phyloP scores from a whole-genome alignment of 2,888 invertebrate genomes.

The Drosophila nr. perissopoda region DNA sequence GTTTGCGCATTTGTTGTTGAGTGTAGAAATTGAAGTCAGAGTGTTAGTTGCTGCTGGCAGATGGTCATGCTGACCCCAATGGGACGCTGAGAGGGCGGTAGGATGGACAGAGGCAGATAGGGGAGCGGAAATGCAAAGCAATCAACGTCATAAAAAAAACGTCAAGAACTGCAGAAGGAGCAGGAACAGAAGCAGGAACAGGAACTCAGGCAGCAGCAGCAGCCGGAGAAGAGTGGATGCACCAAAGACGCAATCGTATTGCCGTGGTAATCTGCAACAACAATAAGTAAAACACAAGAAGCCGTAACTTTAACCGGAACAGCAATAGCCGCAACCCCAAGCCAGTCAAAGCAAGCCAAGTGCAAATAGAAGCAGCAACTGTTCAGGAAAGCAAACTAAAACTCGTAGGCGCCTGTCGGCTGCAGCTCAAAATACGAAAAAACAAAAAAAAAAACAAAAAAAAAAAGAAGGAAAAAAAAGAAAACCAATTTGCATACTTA shows the following conservation, averaged over 20 bases:
- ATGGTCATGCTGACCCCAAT: conserved; percentile 35
- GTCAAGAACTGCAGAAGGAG: conserved; percentile 30
- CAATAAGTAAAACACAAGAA: conserved; percentile 19
- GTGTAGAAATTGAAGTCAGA: conserved; percentile 18
- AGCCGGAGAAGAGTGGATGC: conserved; percentile 16
- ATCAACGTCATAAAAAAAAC: conserved; percentile 73
- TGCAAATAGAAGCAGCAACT: conserved; percentile 39
- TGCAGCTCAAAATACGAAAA: conserved; percentile 34
- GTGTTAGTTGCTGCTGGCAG: conserved; percentile 13
- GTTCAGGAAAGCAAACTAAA: conserved; percentile 30
- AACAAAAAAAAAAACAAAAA: not conserved
- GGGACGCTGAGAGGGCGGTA: not conserved
- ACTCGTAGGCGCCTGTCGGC: conserved; percentile 26
- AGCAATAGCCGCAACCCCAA: conserved; percentile 19
- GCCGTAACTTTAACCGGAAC: conserved; percentile 25
- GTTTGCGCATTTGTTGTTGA: conserved; percentile 18
- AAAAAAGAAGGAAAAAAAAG: not conserved
- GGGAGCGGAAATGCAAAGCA: conserved; percentile 74
- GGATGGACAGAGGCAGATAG: conserved; percentile 35
- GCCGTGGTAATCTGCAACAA: conserved; percentile 17
- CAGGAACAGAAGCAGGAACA: conserved; percentile 11
- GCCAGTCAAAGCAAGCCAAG: conserved; percentile 23
- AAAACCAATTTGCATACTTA: conserved; percentile 77
- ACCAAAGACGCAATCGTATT: conserved; percentile 26
- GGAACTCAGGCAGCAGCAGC: not conserved